A percentile compares a stretch with the other conserved stretches of the same genome.
These are phyloP conservation scores for Chaetops frenatus DNA, from an alignment of 2,113 vertebrate species.

Conservation along the genomic window DNA sequence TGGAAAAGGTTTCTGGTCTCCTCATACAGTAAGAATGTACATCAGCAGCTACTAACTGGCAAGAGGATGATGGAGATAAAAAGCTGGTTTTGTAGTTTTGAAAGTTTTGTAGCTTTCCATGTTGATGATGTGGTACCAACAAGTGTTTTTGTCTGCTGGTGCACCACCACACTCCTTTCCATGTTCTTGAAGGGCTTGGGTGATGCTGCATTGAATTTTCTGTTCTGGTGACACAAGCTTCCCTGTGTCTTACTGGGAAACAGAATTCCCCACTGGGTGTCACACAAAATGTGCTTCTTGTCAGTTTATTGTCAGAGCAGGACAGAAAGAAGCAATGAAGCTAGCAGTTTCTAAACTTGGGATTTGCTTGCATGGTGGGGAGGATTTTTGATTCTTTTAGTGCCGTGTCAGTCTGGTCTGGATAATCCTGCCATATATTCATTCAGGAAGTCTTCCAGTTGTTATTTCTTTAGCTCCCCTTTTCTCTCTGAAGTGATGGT, in stretches of 20 bases:
- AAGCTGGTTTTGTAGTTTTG: too few relatives aligned
- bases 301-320: background rate
- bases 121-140: background rate
- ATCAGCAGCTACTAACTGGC: background rate
- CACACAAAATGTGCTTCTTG: background rate
- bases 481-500: background rate
- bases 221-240: background rate
- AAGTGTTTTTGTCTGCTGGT: background rate
- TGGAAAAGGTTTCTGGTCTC: background rate
- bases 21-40: background rate
- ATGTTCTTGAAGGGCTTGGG: background rate
- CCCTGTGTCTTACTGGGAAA: background rate
- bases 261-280: background rate
- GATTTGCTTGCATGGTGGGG: background rate
- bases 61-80: background rate
- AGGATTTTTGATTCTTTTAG: background rate
- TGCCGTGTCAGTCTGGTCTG: background rate
- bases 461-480: background rate
- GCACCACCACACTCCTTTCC: rapidly evolving
- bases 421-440: background rate
- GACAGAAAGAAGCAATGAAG: background rate
- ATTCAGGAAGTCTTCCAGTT: background rate
- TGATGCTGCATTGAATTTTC: background rate
- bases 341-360: background rate
- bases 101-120: background rate